Evolutionary conservation across 37 sponge, comb jelly and placozoan genomes (phyloP).

Genomic region (Oscarella lobularis): DNA sequence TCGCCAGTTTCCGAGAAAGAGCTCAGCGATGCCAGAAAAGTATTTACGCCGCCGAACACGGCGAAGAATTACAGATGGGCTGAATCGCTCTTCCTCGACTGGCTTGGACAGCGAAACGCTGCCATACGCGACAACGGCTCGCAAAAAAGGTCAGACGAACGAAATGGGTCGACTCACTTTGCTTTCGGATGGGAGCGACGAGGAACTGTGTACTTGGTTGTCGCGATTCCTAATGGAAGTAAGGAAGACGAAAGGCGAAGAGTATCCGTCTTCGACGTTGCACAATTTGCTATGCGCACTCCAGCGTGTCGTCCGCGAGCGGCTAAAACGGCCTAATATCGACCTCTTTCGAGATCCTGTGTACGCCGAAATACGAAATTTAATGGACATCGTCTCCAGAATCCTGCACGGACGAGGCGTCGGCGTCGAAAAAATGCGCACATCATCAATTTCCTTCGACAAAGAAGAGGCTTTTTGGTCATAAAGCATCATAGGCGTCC

Average conservation of each 20-base stretch:
- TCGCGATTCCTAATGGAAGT: neutral
- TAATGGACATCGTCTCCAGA: constrained; percentile 7
- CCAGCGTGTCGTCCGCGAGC: neutral
- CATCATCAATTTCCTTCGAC: neutral
- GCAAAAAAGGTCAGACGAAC: neutral
- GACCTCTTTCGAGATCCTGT: neutral
- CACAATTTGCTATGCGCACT: neutral
- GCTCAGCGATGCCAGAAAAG: too few relatives aligned
- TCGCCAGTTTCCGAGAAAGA: too few relatives aligned
- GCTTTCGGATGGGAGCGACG: neutral
- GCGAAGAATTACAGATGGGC: neutral
- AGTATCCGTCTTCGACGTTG: neutral
- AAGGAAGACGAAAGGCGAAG: neutral
- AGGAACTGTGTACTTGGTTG: neutral
- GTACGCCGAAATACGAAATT: neutral
- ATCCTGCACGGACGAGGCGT: neutral
- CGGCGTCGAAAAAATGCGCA: constrained; percentile 5
- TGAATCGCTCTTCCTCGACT: neutral
- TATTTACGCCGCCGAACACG: neutral
- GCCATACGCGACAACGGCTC: too few relatives aligned
- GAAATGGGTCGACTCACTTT: neutral
- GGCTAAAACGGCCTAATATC: neutral
- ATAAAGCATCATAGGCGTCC: constrained; percentile 3
- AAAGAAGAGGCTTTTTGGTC: constrained; percentile 28
- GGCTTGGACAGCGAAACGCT: neutral